Base-by-base conservation (phyloP, 1,140 invertebrate species). In the Apocrypta bakeri region DNA sequence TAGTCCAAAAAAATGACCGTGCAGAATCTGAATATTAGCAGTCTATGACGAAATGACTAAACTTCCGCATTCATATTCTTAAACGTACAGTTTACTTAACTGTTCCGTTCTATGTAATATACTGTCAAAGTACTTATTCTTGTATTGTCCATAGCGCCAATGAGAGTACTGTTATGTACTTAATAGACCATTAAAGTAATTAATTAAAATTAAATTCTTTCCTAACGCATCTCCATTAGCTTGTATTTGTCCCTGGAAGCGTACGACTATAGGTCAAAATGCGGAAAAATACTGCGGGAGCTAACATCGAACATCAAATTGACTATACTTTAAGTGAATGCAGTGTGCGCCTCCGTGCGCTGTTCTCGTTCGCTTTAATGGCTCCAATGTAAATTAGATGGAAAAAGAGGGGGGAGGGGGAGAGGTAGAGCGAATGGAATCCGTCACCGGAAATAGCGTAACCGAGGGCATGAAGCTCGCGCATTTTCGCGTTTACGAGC, bases 371-470 rank as follows among this genome's bases (percentile, higher is more conserved):
- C 77, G 82, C 69, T 68, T 81, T 85, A 87, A 87, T 85, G 87
- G 85, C 73, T 76, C 79, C 80, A 78, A 86, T 83, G 86, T 84
- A 87, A 87, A 87, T 88, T 87, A 85, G 83, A 88, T 87, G 83
- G 86, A 83, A 83, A 85, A 72, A 79, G 48, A 3, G 42, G 17
- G 17, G 21, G 21, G 17, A 4, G 42, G 42, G 0, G 12, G 79
- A 69, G 74, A 69, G 27, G 77, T 68, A 31, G 25, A 27, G 42
- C 3, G 63, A 77, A 66, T 63, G 25, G 63, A 64, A 77, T 24
- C 77, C 63, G 71, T 84, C 83, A 24, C 24, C 48, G 73, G 79
- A 83, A 76, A 79, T n/a, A 56, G 31, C 81, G 27, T 68, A 17
- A 71, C 31, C 73, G 73, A 74, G 40, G 40, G 40, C 40, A 29